phyloP scores from a whole-genome alignment of 2,797 vertebrate genomes.

The Enteromius mattozi region DNA sequence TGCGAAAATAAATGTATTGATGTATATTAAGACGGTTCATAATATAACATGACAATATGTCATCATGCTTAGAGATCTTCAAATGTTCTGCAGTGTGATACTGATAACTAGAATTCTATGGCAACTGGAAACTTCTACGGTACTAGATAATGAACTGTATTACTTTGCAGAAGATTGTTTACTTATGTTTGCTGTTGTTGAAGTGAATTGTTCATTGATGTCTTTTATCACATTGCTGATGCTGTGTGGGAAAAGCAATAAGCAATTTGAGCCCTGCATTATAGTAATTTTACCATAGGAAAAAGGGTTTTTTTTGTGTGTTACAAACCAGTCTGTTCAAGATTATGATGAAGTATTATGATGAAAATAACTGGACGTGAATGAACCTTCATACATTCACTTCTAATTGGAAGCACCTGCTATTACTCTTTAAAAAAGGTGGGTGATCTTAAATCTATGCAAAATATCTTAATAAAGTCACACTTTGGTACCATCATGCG shows the following conservation, averaged over 20 bases:
- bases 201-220: neutral
- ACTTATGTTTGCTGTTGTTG: neutral
- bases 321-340: neutral
- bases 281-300: neutral
- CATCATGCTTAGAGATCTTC: neutral
- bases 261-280: neutral
- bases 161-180: neutral
- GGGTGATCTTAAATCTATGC: slow-evolving; percentile 27
- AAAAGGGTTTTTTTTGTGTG: neutral
- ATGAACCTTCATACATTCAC: neutral
- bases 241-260: neutral
- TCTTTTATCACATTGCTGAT: neutral
- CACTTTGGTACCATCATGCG: neutral
- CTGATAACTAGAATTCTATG: neutral
- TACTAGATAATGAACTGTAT: neutral
- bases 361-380: neutral
- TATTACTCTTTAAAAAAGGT: neutral
- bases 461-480: slow-evolving; percentile 33
- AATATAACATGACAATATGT: neutral
- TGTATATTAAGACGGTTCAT: neutral
- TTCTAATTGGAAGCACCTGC: neutral
- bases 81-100: neutral
- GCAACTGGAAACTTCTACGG: neutral
- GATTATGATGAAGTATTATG: neutral
- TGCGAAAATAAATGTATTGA: neutral